Evolutionary conservation across 2,113 vertebrate genomes (phyloP), one percentile per base, ranked within the genome.

Genomic region (Psilopogon haemacephalus): DNA sequence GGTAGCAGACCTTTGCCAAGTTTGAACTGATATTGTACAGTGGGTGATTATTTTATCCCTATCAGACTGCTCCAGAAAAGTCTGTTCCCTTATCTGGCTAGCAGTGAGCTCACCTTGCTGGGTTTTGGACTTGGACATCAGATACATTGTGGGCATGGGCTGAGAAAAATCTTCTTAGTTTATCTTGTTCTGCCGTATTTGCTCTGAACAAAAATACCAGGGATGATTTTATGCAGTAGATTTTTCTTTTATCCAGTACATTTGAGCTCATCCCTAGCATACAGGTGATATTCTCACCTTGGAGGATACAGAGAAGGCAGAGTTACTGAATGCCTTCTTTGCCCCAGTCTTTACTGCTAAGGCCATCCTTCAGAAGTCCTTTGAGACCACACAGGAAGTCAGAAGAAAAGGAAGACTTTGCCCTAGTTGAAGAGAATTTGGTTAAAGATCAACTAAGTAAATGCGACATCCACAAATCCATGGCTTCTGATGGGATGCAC

Each of bases 51-150:
- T 19, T 89, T 74, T 19, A 28, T 24, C 37, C 27, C 32, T 7
- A 5, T 7, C 1, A 3, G 52, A 46, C 46, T 77, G 50, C 60
- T 67, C 35, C 52, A 59, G 60, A 27, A 60, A 84, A 86, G 16
- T 6, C 44, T 85, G 14, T 21, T 78, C 52, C 37, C 12, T 28
- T 7, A 35, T 6, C 24, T 2, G 4, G 28, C 16, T 80, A 35
- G 4, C 0, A 0, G 0, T 32, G 37, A 81, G 44, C 30, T 71
- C 1, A 2, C 15, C 26, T 35, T 38, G 55, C 17, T 28, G 7
- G 23, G 8, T 5, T 55, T 82, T 84, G 42, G 54, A 20, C 37
- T 63, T 1, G 3, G 42, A 48, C 63, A 42, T 30, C 32, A 62
- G 37, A 23, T 12, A 38, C 15, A 46, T 7, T 2, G 4, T 74